Percentiles rank a stretch among this genome's conserved stretches.
phyloP scores from a whole-genome alignment of 2,888 invertebrate genomes.

The Ormia ochracea region DNA sequence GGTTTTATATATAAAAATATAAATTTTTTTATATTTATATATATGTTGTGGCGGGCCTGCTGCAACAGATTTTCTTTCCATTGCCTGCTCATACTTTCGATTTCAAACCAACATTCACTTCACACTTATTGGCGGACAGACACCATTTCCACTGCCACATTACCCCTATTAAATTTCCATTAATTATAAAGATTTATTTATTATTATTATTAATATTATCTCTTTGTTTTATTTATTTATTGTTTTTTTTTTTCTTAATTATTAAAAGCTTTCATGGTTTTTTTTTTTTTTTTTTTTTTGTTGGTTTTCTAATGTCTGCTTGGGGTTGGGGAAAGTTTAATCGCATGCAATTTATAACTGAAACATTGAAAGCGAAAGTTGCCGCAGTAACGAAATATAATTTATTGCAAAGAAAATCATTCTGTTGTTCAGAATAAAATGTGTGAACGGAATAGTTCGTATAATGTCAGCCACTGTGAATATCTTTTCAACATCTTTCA shows the following conservation, averaged over 20 bases:
- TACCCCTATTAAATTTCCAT: conserved; percentile 52
- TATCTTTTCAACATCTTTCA: too few relatives aligned
- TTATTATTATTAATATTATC: too few relatives aligned
- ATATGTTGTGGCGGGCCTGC: too few relatives aligned
- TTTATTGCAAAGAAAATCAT: neutral
- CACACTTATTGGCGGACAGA: neutral
- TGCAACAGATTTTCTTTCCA: too few relatives aligned
- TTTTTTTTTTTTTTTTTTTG: too few relatives aligned
- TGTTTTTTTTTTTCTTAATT: too few relatives aligned
- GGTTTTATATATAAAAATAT: conserved; percentile 27
- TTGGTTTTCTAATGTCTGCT: conserved; percentile 15
- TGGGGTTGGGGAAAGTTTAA: conserved; percentile 53
- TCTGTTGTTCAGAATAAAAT: neutral
- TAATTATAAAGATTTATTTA: conserved; percentile 49
- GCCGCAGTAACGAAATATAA: neutral
- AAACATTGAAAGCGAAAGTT: conserved; percentile 36
- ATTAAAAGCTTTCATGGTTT: conserved; percentile 19
- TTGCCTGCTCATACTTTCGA: too few relatives aligned
- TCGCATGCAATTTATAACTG: neutral
- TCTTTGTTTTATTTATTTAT: too few relatives aligned
- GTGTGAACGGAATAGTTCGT: too few relatives aligned
- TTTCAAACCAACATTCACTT: neutral
- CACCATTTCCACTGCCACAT: conserved; percentile 16
- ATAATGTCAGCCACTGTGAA: too few relatives aligned
- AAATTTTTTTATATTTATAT: neutral